A percentile compares a stretch with the other conserved stretches of the same genome.
These are phyloP conservation scores for Sarcoramphus papa DNA, from an alignment of 2,797 vertebrate species.

Conservation along the genomic window DNA sequence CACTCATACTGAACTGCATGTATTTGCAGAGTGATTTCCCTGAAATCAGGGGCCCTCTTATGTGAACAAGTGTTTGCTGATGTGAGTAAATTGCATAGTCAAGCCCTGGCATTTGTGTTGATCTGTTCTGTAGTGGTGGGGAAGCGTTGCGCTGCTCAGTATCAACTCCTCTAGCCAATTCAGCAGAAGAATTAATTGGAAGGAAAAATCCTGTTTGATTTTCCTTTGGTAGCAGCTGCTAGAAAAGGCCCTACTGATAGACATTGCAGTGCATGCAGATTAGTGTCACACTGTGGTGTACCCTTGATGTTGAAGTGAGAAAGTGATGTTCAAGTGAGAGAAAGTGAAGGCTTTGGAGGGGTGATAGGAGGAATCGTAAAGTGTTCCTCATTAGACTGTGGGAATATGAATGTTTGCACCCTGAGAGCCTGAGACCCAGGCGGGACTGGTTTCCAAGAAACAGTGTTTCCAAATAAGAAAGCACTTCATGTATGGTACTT, in stretches of 20 bases:
- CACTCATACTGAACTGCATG: background rate
- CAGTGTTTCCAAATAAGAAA: background rate
- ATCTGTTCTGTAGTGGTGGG: background rate
- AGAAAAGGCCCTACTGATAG: background rate
- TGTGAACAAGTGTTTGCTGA: background rate
- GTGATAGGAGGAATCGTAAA: background rate
- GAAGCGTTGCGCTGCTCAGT: background rate
- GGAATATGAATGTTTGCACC: background rate
- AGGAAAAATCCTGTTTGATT: background rate
- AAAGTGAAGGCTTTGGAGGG: background rate
- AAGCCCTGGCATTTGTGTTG: background rate
- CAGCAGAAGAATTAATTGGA: background rate
- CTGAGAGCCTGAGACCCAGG: background rate
- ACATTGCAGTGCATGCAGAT: background rate
- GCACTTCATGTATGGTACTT: background rate
- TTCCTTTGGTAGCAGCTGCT: background rate
- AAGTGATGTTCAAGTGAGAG: background rate
- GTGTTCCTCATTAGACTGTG: background rate
- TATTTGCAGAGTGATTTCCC: background rate
- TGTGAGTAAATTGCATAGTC: background rate
- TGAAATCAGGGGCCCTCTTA: background rate
- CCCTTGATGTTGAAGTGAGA: background rate
- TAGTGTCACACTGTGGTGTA: background rate
- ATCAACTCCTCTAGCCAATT: background rate
- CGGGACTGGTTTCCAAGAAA: background rate